These are phyloP conservation scores for Zonitis immaculata DNA, from an alignment of 2,888 invertebrate genomes.

Conservation along the genomic window DNA sequence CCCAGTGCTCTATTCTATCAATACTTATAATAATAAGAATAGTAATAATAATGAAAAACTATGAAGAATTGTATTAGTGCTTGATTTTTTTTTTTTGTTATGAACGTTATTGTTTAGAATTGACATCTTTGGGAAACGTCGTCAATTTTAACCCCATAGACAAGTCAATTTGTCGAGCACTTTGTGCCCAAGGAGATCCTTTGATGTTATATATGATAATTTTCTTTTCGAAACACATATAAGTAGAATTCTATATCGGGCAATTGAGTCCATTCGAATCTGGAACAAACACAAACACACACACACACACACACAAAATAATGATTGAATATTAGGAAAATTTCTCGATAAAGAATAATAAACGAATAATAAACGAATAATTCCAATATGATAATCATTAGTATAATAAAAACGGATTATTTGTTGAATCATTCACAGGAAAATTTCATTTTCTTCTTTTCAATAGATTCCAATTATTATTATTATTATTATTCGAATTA, in stretches of 20 bases:
- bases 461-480: not conserved
- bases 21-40: too few species aligned
- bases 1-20: too few species aligned
- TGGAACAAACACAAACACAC: not conserved
- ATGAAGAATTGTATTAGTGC: too few species aligned
- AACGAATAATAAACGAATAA: too few species aligned
- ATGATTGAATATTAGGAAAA: too few species aligned
- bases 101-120: not conserved
- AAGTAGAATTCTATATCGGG: conserved; percentile 13
- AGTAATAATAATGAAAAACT: too few species aligned
- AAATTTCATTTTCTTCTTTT: not conserved
- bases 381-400: not conserved
- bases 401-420: too few species aligned
- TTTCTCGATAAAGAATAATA: too few species aligned
- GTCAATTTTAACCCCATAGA: conserved; percentile 16
- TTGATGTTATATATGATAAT: conserved; percentile 21
- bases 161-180: conserved; percentile 22
- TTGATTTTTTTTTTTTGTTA: too few species aligned
- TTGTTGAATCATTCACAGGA: not conserved
- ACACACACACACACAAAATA: not conserved
- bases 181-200: conserved; percentile 22
- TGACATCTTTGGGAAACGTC: not conserved
- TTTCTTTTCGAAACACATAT: too few species aligned
- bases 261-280: conserved; percentile 12
- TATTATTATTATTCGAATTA: not conserved